Base-by-base conservation (phyloP, 2,888 invertebrate genomes). In the Phortica magna region DNA sequence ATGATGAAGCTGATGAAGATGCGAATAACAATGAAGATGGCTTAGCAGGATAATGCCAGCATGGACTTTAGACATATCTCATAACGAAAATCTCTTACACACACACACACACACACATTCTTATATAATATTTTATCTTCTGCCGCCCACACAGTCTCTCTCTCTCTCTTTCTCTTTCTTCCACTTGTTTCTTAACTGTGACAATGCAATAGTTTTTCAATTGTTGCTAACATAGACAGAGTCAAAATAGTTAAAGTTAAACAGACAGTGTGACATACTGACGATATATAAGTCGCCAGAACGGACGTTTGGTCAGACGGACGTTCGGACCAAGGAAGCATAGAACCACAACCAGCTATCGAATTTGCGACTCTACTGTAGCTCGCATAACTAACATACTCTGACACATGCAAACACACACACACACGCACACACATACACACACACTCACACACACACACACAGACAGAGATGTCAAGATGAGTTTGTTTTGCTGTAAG, bases 201-300 rank as follows among this genome's bases (percentile, higher is more conserved):
- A 48, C 48, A 48, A 48, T 48, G 48, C 10, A n/a, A 61, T n/a
- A 61, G 19, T 61, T 61, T 67, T 67, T 67, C 67, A 67, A 67
- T 67, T 67, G 67, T 67, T 67, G 67, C 67, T 17, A 42, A 67
- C 67, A 42, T 42, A 9, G 9, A 43, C 41, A 67, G 12, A 67
- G 67, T 67, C 41, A 67, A 67, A 67, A 41, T 67, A 67, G 67
- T 67, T 67, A 9, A 17, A 67, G 17, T 7, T 17, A 43, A 17
- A 42, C 17, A 67, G 61, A 17, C 61, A 61, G 19, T n/a, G 19
- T 12, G 61, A 61, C 61, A 61, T 10, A 61, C 10, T 17, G 22
- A 7, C 17, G 22, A 7, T 31, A 4, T 31, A 19, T 22, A 17
- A 22, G 61, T 22, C 4, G 22, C 2, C 4, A 22, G 9, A 61